A percentile compares a stretch with the other conserved stretches of the same genome.
Conservation (phyloP, 1,140 invertebrate genomes). For the Hydropsyche tenuis region DNA sequence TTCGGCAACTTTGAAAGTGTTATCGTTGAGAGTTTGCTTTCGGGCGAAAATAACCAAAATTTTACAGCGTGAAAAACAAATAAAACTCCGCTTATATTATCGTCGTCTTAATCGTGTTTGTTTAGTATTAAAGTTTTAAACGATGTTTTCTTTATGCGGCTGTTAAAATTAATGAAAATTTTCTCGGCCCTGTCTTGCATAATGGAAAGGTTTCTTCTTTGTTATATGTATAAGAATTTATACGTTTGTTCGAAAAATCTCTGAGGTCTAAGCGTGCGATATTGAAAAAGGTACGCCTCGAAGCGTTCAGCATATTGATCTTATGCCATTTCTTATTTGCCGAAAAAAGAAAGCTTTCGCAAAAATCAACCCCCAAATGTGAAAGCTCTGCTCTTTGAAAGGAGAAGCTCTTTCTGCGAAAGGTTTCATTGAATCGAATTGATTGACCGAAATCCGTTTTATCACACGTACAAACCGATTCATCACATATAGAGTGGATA, state of each 20-base stretch:
- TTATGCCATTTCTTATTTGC: slow-evolving; percentile 15
- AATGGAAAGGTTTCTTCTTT: too few species aligned
- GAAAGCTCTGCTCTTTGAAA: background rate
- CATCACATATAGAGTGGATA: too few species aligned
- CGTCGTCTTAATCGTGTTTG: slow-evolving; percentile 11
- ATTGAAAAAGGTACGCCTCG: slow-evolving; percentile 4
- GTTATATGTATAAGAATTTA: too few species aligned
- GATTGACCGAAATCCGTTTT: too few species aligned
- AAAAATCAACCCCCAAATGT: background rate
- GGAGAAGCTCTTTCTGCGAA: background rate
- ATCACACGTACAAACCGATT: too few species aligned
- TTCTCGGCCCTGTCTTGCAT: background rate
- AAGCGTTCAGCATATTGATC: slow-evolving; percentile 2
- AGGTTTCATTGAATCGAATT: background rate
- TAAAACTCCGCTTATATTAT: slow-evolving; percentile 10
- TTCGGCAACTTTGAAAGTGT: too few species aligned
- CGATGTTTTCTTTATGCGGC: background rate
- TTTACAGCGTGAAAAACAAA: slow-evolving; percentile 4
- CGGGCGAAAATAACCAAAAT: background rate
- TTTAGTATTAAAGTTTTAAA: slow-evolving; percentile 11
- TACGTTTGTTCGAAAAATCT: background rate
- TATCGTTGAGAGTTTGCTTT: background rate
- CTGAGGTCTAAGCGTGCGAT: background rate
- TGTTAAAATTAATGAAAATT: slow-evolving; percentile 12
- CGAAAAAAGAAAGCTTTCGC: slow-evolving; percentile 8